phyloP scores from a whole-genome alignment of 2,113 vertebrate genomes.

The Corvus hawaiiensis region DNA sequence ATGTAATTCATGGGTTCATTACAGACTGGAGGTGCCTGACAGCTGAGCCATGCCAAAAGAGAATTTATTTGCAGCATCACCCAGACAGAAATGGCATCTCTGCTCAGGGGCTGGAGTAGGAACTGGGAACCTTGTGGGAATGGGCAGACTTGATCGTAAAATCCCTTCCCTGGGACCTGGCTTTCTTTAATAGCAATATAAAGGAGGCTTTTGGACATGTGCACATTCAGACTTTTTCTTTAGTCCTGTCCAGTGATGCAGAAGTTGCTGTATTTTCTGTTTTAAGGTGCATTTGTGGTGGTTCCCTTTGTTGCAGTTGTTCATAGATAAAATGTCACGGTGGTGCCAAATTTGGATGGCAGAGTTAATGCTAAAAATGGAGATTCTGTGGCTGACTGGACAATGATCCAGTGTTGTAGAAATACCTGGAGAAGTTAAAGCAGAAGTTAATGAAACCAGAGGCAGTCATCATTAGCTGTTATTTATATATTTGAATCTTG shows the following conservation, averaged over 20 bases:
- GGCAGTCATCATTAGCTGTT: conserved; percentile 64
- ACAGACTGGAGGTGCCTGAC: conserved; percentile 74
- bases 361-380: background rate
- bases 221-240: background rate
- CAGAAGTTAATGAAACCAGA: conserved; percentile 71
- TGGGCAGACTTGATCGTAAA: conserved; percentile 42
- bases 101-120: conserved; percentile 33
- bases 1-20: conserved; percentile 84
- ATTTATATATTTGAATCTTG: conserved; percentile 64
- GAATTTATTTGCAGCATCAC: conserved; percentile 73
- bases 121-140: conserved; percentile 20
- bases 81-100: conserved; percentile 68
- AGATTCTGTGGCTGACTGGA: conserved; percentile 32
- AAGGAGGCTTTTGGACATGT: background rate
- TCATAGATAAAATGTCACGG: background rate
- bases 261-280: background rate
- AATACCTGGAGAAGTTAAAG: conserved; percentile 57
- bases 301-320: background rate
- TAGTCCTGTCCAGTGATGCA: background rate
- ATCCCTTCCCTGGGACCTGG: background rate
- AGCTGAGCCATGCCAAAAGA: conserved; percentile 79
- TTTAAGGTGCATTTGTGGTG: background rate
- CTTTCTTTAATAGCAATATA: background rate
- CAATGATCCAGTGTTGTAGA: conserved; percentile 47
- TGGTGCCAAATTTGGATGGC: background rate